Conservation (phyloP, 2,113 vertebrate species). For the Sakesphorus luctuosus region DNA sequence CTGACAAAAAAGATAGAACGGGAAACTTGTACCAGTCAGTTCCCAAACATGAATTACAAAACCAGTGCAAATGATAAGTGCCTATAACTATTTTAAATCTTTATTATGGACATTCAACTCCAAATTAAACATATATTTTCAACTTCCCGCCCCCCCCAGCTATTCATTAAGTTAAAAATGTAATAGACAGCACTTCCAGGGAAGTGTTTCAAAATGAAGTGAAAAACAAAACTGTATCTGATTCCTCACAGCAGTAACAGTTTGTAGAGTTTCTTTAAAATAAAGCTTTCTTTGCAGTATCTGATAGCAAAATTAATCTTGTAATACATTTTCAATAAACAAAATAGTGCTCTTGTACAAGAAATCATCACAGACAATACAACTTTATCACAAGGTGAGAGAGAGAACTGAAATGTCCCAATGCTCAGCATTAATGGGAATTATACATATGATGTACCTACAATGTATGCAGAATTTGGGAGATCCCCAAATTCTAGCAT, state of each 20-base stretch:
- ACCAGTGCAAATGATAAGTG: not conserved
- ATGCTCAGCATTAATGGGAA: not conserved
- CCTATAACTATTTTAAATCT: not conserved
- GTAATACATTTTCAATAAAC: not conserved
- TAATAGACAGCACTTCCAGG: not conserved
- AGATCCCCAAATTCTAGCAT: not conserved
- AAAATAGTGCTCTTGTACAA: not conserved
- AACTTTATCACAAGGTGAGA: not conserved
- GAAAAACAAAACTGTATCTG: not conserved
- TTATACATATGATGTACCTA: not conserved
- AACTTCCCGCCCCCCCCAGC: not conserved
- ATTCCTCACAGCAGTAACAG: not conserved
- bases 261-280: not conserved
- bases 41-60: not conserved
- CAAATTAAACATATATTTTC: not conserved
- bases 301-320: not conserved
- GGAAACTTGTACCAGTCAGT: not conserved
- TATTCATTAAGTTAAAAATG: not conserved
- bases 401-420: not conserved
- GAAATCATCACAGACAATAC: not conserved
- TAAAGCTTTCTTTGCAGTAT: not conserved
- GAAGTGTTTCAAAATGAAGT: not conserved
- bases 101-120: not conserved
- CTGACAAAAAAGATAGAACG: conserved; percentile 71
- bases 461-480: no score